Conservation (phyloP, 2,797 vertebrate genomes). For the Tokudaia muenninki region DNA sequence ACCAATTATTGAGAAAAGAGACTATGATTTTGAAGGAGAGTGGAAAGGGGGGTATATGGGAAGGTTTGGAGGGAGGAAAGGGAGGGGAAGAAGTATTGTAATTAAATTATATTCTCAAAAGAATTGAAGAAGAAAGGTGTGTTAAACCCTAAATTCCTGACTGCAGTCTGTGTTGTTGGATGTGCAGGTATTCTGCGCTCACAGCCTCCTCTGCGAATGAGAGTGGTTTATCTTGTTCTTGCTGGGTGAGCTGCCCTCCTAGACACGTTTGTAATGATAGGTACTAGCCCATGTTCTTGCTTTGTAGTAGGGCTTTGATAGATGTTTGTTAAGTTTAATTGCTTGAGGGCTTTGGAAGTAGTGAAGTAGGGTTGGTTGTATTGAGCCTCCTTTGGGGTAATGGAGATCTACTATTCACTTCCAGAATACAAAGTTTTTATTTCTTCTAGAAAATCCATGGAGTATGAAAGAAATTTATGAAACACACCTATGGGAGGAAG, state of each 20-base stretch:
- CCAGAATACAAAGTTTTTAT: slow-evolving; percentile 30
- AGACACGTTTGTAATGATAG: neutral
- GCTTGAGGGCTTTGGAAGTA: slow-evolving; percentile 4
- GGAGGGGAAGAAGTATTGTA: neutral
- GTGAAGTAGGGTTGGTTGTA: slow-evolving; percentile 22
- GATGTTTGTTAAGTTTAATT: slow-evolving; percentile 50
- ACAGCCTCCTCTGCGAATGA: neutral
- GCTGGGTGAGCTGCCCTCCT: neutral
- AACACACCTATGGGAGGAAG: neutral
- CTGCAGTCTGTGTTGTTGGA: neutral
- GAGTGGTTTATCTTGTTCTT: slow-evolving; percentile 45
- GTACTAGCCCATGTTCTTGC: neutral
- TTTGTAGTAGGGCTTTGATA: slow-evolving; percentile 34
- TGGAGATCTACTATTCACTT: neutral
- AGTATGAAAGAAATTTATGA: slow-evolving; percentile 11
- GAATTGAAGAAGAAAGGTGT: slow-evolving; percentile 2
- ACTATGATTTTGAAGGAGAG: neutral
- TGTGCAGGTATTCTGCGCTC: neutral
- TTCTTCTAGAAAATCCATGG: slow-evolving; percentile 20
- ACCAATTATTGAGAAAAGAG: neutral
- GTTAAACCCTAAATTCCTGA: slow-evolving; percentile 43
- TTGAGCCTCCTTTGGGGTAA: neutral
- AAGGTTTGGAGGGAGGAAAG: neutral
- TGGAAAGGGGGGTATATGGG: neutral
- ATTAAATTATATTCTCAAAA: neutral